phyloP scores from a whole-genome alignment of 2,888 invertebrate species.

The Lottia gigantea region DNA sequence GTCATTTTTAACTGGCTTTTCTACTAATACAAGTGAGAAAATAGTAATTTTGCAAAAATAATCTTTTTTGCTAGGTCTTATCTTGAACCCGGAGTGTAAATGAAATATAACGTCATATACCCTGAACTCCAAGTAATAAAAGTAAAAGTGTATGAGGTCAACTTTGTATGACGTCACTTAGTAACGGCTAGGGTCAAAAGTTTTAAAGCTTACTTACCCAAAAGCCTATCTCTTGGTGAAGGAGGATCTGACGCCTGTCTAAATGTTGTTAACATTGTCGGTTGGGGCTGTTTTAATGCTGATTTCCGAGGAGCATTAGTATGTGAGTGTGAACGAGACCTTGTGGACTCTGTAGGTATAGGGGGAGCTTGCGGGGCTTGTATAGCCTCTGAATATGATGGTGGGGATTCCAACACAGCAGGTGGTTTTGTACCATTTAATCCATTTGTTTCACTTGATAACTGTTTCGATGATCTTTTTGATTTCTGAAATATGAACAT shows the following conservation, averaged over 20 bases:
- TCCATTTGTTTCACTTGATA: not conserved
- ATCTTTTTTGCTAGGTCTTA: too few relatives aligned
- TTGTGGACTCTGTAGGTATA: constrained; percentile 5
- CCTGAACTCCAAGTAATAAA: too few relatives aligned
- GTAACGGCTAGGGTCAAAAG: too few relatives aligned
- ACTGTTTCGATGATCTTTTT: not conserved
- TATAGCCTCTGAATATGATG: constrained; percentile 60
- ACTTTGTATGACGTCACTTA: too few relatives aligned
- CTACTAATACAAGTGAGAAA: too few relatives aligned
- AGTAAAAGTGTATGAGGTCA: too few relatives aligned
- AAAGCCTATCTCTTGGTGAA: constrained; percentile 8
- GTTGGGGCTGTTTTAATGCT: not conserved
- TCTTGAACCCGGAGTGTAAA: too few relatives aligned
- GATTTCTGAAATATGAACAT: not conserved
- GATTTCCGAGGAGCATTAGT: not conserved
- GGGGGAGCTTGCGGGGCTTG: constrained; percentile 41
- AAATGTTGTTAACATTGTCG: constrained; percentile 1
- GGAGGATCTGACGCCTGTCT: constrained; percentile 1
- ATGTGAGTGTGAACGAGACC: not conserved
- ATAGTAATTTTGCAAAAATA: too few relatives aligned
- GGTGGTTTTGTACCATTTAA: constrained; percentile 12
- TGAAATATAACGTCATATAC: too few relatives aligned
- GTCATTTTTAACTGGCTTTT: too few relatives aligned
- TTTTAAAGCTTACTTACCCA: constrained; percentile 12
- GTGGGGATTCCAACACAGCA: constrained; percentile 53